phyloP scores from a whole-genome alignment of 30 jellyfish, hydroid and myxozoan genomes.

The Hydra vulgaris region DNA sequence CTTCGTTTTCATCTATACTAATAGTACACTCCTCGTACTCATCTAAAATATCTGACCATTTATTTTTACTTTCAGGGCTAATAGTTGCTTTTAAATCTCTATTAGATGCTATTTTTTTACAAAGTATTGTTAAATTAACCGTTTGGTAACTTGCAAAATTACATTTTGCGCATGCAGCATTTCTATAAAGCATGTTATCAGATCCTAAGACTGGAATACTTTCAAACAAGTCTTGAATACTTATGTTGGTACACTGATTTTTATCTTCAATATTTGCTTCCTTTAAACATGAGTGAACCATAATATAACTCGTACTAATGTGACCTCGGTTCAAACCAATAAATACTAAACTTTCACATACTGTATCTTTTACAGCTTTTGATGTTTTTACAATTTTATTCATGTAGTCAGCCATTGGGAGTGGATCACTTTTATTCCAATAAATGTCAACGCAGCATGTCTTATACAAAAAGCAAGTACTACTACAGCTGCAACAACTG shows the following conservation, averaged over 20 bases:
- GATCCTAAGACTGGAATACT: constrained; percentile 6
- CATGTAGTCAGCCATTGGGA: neutral
- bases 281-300: constrained; percentile 2
- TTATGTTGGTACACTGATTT: neutral
- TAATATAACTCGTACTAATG: neutral
- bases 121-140: neutral
- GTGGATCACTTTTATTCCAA: neutral
- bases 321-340: neutral
- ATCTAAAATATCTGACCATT: neutral
- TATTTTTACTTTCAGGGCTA: neutral
- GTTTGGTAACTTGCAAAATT: neutral
- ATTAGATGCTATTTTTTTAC: too few species aligned
- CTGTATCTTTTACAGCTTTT: neutral
- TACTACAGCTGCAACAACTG: constrained; percentile 3
- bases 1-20: too few species aligned
- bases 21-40: neutral
- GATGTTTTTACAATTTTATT: neutral
- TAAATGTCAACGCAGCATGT: constrained; percentile 8
- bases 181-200: constrained; percentile 5
- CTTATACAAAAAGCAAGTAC: neutral
- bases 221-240: neutral
- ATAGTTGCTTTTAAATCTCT: too few species aligned
- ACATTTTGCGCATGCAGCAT: constrained; percentile 15
- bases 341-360: neutral
- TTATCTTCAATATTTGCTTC: neutral